Conservation (phyloP, 2,888 invertebrate species). For the Pelosia muscerda region DNA sequence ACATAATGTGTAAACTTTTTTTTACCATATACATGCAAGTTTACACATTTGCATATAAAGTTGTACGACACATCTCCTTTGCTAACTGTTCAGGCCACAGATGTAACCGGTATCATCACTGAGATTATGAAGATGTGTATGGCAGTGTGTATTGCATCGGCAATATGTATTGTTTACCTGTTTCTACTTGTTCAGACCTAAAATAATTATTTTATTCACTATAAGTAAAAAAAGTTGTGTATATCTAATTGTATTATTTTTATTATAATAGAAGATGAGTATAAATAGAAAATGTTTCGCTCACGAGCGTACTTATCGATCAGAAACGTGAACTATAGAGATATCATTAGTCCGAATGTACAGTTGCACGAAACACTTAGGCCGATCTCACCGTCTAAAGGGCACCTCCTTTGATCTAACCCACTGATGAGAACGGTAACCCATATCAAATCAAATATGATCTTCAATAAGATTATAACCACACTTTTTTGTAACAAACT, state of each 20-base stretch:
- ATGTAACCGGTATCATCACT: too few species aligned
- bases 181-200: not conserved
- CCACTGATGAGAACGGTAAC: conserved; percentile 63
- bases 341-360: conserved; percentile 78
- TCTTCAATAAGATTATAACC: conserved; percentile 68
- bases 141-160: too few species aligned
- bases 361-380: conserved; percentile 78
- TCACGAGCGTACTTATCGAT: conserved; percentile 74
- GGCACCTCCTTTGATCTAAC: conserved; percentile 67
- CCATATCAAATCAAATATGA: conserved; percentile 71
- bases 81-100: too few species aligned
- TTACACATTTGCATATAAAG: too few species aligned
- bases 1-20: too few species aligned
- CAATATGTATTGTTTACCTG: not conserved
- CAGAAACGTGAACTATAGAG: conserved; percentile 81
- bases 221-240: not conserved
- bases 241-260: conserved; percentile 17
- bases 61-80: too few species aligned
- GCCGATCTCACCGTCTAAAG: conserved; percentile 68
- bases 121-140: too few species aligned
- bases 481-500: conserved; percentile 61
- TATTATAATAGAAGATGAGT: conserved; percentile 21
- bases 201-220: not conserved
- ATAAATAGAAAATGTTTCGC: conserved; percentile 52
- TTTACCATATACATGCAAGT: too few species aligned